phyloP scores from a whole-genome alignment of 1,140 invertebrate genomes.

The Charaxes varanes region DNA sequence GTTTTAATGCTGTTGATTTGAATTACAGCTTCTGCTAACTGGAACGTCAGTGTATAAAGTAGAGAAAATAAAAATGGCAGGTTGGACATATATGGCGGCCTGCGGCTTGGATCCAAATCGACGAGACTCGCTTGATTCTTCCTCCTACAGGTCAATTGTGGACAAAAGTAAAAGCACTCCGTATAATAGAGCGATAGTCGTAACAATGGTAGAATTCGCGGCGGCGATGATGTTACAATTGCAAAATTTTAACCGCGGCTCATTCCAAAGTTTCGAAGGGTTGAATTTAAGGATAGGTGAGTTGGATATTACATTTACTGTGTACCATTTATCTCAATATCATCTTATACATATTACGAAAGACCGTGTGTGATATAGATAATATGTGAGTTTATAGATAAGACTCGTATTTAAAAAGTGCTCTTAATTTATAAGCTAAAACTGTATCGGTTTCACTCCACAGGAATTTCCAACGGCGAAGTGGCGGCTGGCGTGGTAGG shows the following conservation, averaged over 20 bases:
- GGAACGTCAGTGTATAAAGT: conserved; percentile 69
- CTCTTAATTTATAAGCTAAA: too few species aligned
- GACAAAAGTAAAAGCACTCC: conserved; percentile 41
- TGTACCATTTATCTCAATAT: not conserved
- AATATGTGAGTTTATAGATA: too few species aligned
- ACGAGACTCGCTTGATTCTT: conserved; percentile 76
- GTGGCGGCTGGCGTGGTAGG: conserved; percentile 95
- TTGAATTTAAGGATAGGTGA: conserved; percentile 75
- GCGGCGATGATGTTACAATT: conserved; percentile 73
- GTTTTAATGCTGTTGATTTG: too few species aligned
- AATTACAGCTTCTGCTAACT: conserved; percentile 47
- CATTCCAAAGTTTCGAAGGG: conserved; percentile 68
- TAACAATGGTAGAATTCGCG: conserved; percentile 72
- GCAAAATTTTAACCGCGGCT: conserved; percentile 64
- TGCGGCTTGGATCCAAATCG: conserved; percentile 87
- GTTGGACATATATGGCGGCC: conserved; percentile 96
- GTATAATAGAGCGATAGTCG: conserved; percentile 50
- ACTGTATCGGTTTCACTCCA: too few species aligned
- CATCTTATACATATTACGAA: too few species aligned
- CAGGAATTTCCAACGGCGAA: conserved; percentile 86
- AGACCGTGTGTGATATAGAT: too few species aligned
- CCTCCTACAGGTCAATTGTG: conserved; percentile 36
- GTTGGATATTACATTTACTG: conserved; percentile 10
- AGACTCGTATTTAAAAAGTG: too few species aligned
- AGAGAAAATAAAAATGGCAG: conserved; percentile 95